Conservation (phyloP, 92 coral and sea anemone species). For the Zoanthus sansibaricus region DNA sequence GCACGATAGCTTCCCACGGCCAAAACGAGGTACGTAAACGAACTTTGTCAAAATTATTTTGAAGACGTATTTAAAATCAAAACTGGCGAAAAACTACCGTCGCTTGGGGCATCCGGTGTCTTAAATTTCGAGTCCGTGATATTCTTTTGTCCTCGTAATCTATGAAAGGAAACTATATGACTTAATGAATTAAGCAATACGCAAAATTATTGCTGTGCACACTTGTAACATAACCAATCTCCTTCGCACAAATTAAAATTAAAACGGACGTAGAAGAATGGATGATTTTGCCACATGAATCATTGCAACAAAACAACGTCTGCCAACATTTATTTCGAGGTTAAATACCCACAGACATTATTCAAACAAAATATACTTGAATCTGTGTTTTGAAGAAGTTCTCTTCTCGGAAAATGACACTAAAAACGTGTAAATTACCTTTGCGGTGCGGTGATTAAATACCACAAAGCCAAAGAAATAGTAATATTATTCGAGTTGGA, state of each 20-base stretch:
- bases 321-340: constrained; percentile 7
- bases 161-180: constrained; percentile 1
- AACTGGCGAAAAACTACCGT: background rate
- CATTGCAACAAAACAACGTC: constrained; percentile 3
- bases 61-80: background rate
- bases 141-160: constrained; percentile 17
- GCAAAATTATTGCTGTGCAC: constrained; percentile 8
- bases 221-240: background rate
- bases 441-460: background rate
- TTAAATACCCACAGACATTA: background rate
- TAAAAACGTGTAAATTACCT: constrained; percentile 14
- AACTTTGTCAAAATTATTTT: background rate
- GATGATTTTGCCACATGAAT: background rate
- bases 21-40: constrained; percentile 86
- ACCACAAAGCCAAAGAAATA: background rate
- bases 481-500: background rate
- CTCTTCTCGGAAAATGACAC: background rate
- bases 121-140: background rate
- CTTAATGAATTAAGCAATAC: constrained; percentile 19
- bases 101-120: background rate
- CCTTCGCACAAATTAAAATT: background rate
- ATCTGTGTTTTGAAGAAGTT: constrained; percentile 1
- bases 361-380: background rate
- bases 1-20: constrained; percentile 95
- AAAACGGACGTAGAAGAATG: background rate